phyloP scores from a whole-genome alignment of 2,888 invertebrate species.

The Ramazzottius varieornatus region DNA sequence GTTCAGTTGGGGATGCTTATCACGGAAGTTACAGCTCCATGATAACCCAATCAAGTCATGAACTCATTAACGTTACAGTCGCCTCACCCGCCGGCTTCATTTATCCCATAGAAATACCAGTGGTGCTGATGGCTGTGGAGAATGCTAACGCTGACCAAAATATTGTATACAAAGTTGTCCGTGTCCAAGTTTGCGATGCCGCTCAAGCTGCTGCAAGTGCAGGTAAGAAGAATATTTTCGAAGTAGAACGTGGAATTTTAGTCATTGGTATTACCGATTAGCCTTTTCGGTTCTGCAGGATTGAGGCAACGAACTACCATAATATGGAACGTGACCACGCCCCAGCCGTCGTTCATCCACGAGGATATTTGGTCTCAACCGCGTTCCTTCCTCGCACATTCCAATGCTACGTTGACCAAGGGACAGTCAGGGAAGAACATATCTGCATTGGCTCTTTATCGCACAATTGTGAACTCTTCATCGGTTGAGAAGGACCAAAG shows the following conservation, averaged over 20 bases:
- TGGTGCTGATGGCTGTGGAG: background rate
- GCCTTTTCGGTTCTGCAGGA: background rate
- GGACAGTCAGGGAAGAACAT: too few relatives aligned
- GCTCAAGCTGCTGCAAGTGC: background rate
- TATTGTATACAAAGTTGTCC: background rate
- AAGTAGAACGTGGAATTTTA: too few relatives aligned
- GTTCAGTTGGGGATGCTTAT: background rate
- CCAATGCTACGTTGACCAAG: background rate
- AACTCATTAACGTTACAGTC: background rate
- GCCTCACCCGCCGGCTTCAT: background rate
- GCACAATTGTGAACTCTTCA: too few relatives aligned
- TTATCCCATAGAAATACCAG: background rate
- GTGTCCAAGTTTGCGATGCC: background rate
- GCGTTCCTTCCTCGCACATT: background rate
- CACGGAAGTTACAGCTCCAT: background rate
- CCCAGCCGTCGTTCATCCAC: too few relatives aligned
- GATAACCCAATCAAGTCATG: background rate
- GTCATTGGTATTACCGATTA: too few relatives aligned
- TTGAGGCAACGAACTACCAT: background rate
- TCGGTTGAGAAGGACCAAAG: too few relatives aligned
- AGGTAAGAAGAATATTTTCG: too few relatives aligned
- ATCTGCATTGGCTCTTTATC: background rate
- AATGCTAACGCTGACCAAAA: background rate
- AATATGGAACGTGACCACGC: slow-evolving; percentile 1
- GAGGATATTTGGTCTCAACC: background rate